Conservation (phyloP, 1,140 invertebrate genomes). For the Harlomillsia oculata region DNA sequence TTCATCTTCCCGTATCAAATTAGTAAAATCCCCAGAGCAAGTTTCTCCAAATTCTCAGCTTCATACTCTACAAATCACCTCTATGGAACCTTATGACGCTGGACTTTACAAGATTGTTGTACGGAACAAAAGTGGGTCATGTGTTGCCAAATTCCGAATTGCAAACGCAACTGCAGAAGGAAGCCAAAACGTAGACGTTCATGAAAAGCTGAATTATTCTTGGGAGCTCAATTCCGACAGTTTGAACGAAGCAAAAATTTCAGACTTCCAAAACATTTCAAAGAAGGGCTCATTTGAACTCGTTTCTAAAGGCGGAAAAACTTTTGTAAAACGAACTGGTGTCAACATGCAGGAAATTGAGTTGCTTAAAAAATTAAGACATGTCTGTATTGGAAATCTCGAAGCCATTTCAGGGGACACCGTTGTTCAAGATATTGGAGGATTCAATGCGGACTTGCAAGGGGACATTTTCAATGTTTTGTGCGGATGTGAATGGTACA, state of each 20-base stretch:
- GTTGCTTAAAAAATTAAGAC: constrained; percentile 63
- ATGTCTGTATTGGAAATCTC: constrained; percentile 72
- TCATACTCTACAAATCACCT: too few relatives aligned
- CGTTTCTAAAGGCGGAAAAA: constrained; percentile 52
- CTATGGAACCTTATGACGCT: constrained; percentile 64
- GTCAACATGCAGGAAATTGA: too few relatives aligned
- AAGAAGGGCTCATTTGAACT: constrained; percentile 33
- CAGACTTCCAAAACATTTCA: background rate
- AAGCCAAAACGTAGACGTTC: constrained; percentile 3
- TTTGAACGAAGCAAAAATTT: background rate
- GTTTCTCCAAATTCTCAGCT: too few relatives aligned
- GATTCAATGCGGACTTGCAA: too few relatives aligned
- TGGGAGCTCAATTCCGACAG: background rate
- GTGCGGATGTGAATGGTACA: too few relatives aligned
- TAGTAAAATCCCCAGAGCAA: too few relatives aligned
- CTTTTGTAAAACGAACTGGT: too few relatives aligned
- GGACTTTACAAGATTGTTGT: constrained; percentile 94
- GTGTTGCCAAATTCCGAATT: constrained; percentile 45
- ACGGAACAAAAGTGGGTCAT: constrained; percentile 58
- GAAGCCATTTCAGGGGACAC: too few relatives aligned
- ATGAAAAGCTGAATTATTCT: too few relatives aligned
- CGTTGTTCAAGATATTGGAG: too few relatives aligned
- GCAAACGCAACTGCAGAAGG: constrained; percentile 4
- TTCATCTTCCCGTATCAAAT: too few relatives aligned
- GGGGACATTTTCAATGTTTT: too few relatives aligned